Evolutionary conservation across 2,797 vertebrate genomes (phyloP).

Genomic region (Tapera naevia): DNA sequence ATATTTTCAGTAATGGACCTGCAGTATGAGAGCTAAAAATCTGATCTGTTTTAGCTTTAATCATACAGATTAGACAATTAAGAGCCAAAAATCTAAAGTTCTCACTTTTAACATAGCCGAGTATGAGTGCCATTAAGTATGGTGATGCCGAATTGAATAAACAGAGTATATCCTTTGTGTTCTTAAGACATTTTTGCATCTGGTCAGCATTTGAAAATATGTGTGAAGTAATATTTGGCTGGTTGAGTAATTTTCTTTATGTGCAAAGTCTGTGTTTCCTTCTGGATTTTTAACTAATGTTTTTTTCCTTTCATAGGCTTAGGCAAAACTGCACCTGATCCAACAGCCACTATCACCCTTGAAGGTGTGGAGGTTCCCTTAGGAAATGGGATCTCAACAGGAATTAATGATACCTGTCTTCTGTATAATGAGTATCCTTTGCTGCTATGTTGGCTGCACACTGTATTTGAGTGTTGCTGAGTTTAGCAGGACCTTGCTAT

Average conservation of each 20-base stretch:
- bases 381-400: slow-evolving; percentile 87
- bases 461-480: neutral
- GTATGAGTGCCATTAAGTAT: rapidly evolving
- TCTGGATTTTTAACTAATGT: neutral
- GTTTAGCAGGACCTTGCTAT: neutral
- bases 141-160: neutral
- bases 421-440: slow-evolving; percentile 99
- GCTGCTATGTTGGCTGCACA: rapidly evolving
- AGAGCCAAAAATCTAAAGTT: neutral
- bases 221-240: neutral
- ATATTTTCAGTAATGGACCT: neutral
- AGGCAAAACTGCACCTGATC: slow-evolving; percentile 94
- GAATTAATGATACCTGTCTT: slow-evolving; percentile 92
- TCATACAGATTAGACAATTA: neutral
- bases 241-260: neutral
- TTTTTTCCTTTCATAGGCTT: slow-evolving; percentile 80
- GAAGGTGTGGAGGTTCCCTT: slow-evolving; percentile 93
- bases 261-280: neutral
- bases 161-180: neutral
- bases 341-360: slow-evolving; percentile 81
- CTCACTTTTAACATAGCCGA: neutral
- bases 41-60: neutral
- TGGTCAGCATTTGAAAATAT: neutral
- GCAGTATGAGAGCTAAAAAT: neutral
- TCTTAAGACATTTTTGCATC: neutral